Conservation (phyloP, 2,113 vertebrate genomes). For the Pseudopodoces humilis region DNA sequence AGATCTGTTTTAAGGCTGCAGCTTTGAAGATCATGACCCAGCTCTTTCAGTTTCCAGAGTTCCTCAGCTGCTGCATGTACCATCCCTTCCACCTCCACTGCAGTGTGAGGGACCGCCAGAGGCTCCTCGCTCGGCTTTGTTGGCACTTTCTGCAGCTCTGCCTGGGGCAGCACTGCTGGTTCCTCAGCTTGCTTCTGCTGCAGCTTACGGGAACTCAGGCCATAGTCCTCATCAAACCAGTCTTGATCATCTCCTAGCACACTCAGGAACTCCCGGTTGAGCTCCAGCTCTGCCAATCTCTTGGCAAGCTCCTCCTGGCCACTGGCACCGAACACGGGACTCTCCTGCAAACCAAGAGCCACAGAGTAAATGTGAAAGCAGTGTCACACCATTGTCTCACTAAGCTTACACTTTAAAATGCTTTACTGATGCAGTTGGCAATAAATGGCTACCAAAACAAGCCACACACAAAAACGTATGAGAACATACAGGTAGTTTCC, state of each 20-base stretch:
- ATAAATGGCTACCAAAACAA: neutral
- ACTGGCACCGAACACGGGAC: constrained; percentile 87
- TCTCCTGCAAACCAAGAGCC: constrained; percentile 77
- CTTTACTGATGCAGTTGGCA: neutral
- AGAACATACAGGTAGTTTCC: neutral
- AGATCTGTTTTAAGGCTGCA: constrained; percentile 71
- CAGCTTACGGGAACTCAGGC: constrained; percentile 86
- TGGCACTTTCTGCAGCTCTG: constrained; percentile 75
- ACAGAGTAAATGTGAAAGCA: neutral
- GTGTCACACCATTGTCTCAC: neutral
- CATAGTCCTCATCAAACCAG: constrained; percentile 99
- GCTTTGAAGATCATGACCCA: constrained; percentile 74
- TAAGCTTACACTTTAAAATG: neutral
- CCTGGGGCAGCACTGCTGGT: constrained; percentile 71
- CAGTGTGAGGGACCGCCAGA: constrained; percentile 89
- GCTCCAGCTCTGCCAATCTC: constrained; percentile 90
- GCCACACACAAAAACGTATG: neutral
- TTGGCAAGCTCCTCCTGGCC: constrained; percentile 93
- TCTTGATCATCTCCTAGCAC: constrained; percentile 92
- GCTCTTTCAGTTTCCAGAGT: constrained; percentile 86
- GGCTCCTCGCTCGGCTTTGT: constrained; percentile 82
- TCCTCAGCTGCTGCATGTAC: constrained; percentile 83
- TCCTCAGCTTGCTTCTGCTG: constrained; percentile 83
- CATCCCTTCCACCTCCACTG: constrained; percentile 85
- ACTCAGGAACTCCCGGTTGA: constrained; percentile 86